Conservation (phyloP, 1,140 invertebrate species). For the Cylas formicarius region DNA sequence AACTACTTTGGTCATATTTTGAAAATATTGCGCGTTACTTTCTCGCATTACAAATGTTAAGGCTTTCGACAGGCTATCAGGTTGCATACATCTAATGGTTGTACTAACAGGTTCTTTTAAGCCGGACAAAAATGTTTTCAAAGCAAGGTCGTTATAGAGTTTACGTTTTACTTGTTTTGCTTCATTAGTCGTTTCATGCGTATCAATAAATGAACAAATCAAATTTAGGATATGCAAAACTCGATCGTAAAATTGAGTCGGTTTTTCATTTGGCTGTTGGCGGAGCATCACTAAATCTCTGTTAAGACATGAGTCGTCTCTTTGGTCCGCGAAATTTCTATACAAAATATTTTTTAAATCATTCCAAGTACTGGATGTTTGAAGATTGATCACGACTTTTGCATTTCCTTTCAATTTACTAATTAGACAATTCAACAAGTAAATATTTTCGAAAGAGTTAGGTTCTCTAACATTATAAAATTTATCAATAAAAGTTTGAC, state of each 20-base stretch:
- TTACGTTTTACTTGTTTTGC: constrained; percentile 5
- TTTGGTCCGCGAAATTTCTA: constrained; percentile 19
- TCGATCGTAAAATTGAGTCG: constrained; percentile 10
- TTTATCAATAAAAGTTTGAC: constrained; percentile 9
- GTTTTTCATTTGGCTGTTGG: constrained; percentile 8
- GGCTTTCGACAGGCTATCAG: constrained; percentile 6
- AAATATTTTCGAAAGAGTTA: constrained; percentile 15
- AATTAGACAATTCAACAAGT: constrained; percentile 15
- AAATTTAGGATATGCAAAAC: constrained; percentile 17
- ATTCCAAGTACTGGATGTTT: constrained; percentile 13
- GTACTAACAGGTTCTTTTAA: constrained; percentile 14
- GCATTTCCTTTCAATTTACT: constrained; percentile 15
- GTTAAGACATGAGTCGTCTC: no score
- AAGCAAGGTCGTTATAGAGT: constrained; percentile 11
- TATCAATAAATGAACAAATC: constrained; percentile 12
- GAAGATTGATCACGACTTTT: constrained; percentile 15
- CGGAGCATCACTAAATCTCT: constrained; percentile 15
- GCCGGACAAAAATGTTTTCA: constrained; percentile 18
- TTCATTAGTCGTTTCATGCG: neutral
- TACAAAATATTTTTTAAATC: constrained; percentile 6
- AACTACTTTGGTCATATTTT: no score
- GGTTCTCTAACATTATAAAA: no score
- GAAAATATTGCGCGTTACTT: constrained; percentile 11
- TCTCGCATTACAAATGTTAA: constrained; percentile 13
- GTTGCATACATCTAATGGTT: constrained; percentile 16